Percentiles rank a stretch among this genome's conserved stretches.
Conservation (phyloP, 2,113 vertebrate genomes). For the Romanogobio albipinnatus region DNA sequence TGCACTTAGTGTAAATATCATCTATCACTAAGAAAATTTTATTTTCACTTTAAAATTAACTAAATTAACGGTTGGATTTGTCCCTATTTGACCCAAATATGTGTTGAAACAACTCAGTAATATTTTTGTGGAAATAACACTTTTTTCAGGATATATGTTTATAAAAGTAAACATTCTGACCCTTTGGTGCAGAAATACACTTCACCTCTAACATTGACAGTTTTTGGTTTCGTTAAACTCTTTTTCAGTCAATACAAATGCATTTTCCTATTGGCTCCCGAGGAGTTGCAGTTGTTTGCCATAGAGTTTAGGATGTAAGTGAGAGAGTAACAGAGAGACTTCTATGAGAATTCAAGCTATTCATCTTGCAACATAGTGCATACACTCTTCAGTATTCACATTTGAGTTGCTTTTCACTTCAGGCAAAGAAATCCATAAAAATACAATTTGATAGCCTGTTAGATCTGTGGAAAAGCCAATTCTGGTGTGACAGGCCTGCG, state of each 20-base stretch:
- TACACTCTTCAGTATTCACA: not conserved
- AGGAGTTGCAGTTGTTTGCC: not conserved
- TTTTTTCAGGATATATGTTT: too few relatives aligned
- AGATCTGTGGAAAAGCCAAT: slow-evolving; percentile 41
- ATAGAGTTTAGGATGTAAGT: not conserved
- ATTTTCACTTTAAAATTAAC: too few relatives aligned
- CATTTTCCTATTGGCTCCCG: not conserved
- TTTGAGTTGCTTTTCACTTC: slow-evolving; percentile 11
- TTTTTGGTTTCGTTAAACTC: not conserved
- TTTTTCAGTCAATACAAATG: not conserved
- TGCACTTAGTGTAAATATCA: too few relatives aligned
- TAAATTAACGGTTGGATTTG: too few relatives aligned
- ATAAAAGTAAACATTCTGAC: not conserved
- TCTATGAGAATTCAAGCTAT: not conserved
- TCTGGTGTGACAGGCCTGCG: slow-evolving; percentile 24
- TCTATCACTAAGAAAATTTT: too few relatives aligned
- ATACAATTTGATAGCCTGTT: not conserved
- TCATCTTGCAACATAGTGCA: slow-evolving; percentile 10
- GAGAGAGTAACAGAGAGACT: not conserved
- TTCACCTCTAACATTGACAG: not conserved
- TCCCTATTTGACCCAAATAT: too few relatives aligned
- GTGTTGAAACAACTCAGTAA: too few relatives aligned
- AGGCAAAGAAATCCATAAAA: slow-evolving; percentile 32
- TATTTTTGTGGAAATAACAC: too few relatives aligned
- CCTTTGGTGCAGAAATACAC: not conserved